A percentile compares a stretch with the other conserved stretches of the same genome.
phyloP scores from a whole-genome alignment of 2,797 vertebrate species.

The Lithobates sylvaticus region DNA sequence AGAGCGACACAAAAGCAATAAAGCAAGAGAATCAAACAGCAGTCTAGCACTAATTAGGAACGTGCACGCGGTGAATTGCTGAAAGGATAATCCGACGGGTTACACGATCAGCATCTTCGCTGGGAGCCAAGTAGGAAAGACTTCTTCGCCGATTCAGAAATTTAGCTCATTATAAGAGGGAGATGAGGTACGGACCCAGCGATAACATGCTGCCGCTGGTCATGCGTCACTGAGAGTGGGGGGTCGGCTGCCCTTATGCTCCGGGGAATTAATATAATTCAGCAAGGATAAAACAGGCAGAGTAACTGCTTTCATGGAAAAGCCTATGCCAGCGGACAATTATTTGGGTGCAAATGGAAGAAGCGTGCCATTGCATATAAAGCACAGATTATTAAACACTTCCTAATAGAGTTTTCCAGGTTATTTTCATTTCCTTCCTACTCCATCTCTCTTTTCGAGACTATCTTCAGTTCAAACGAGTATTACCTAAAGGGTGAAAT shows the following conservation, averaged over 20 bases:
- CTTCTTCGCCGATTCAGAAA: constrained; percentile 57
- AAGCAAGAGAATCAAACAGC: constrained; percentile 61
- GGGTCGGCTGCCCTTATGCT: constrained; percentile 11
- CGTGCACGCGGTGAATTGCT: constrained; percentile 56
- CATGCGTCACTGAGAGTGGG: constrained; percentile 38
- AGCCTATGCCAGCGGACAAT: not conserved
- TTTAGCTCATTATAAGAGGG: constrained; percentile 46
- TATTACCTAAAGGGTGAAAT: no score
- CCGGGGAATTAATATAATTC: constrained; percentile 42
- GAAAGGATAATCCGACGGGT: constrained; percentile 61
- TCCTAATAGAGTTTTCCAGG: no score
- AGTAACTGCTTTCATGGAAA: constrained; percentile 26
- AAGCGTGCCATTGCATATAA: not conserved
- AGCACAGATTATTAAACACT: no score
- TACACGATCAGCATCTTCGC: constrained; percentile 60
- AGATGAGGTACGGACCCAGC: constrained; percentile 39
- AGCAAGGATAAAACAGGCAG: constrained; percentile 36
- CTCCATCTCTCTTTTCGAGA: no score
- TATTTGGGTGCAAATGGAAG: constrained; percentile 21
- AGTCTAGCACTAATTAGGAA: constrained; percentile 61
- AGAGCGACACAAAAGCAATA: constrained; percentile 58
- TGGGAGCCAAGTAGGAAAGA: constrained; percentile 59
- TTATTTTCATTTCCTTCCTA: no score
- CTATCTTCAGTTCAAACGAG: no score
- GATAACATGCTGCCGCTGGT: constrained; percentile 12